Evolutionary conservation across 2,888 invertebrate species (phyloP).

Genomic region (Sinodicranocentrus sp.): DNA sequence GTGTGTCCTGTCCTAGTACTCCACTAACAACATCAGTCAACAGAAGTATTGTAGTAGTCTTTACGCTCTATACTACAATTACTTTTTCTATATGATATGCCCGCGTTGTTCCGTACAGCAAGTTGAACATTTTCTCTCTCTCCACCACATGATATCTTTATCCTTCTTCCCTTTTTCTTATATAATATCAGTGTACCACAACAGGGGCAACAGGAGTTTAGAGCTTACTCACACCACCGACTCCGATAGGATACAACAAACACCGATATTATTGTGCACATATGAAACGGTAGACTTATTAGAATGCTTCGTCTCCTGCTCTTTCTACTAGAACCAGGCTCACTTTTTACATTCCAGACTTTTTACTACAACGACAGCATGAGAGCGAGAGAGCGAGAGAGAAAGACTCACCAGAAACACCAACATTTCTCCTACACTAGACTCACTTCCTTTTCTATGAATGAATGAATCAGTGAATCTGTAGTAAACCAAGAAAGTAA

Average conservation of each 20-base stretch:
- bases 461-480: conserved; percentile 48
- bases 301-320: conserved; percentile 32
- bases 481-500: conserved; percentile 6
- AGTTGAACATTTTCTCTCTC: conserved; percentile 2
- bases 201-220: conserved; percentile 51
- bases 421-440: background rate
- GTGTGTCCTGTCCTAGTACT: conserved; percentile 52
- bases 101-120: background rate
- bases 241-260: background rate
- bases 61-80: conserved; percentile 10
- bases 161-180: conserved; percentile 29
- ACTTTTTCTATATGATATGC: background rate
- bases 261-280: conserved; percentile 3
- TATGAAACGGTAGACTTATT: conserved; percentile 34
- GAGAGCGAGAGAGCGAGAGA: background rate
- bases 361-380: conserved; percentile 43
- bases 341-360: conserved; percentile 45
- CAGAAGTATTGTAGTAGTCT: conserved; percentile 4
- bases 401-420: conserved; percentile 8
- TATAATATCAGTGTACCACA: conserved; percentile 6
- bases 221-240: background rate
- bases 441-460: conserved; percentile 41
- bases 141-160: conserved; percentile 22
- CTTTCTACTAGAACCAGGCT: background rate
- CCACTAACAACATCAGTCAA: conserved; percentile 27